phyloP scores from a whole-genome alignment of 2,797 vertebrate genomes.

The Sylvilagus floridanus region DNA sequence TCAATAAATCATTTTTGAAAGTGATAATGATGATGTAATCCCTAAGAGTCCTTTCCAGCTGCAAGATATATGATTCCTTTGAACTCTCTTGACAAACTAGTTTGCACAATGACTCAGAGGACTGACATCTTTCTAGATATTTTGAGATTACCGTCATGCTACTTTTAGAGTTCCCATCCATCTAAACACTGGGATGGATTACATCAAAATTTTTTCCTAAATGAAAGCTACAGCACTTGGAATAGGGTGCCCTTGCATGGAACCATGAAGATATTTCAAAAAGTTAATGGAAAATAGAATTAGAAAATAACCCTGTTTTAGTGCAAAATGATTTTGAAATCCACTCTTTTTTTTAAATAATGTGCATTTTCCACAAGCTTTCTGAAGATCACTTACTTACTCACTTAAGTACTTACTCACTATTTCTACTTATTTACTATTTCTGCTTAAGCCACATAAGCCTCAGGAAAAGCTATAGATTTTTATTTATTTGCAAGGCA shows the following conservation, averaged over 20 bases:
- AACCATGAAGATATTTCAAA: not conserved
- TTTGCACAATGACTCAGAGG: constrained; percentile 64
- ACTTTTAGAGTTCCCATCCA: constrained; percentile 32
- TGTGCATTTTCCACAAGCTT: too few relatives aligned
- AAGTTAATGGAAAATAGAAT: too few relatives aligned
- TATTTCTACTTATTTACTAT: too few relatives aligned
- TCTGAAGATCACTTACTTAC: not conserved
- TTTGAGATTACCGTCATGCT: constrained; percentile 48
- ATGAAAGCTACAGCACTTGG: not conserved
- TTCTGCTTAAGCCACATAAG: not conserved
- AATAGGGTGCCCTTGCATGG: not conserved
- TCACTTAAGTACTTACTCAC: not conserved
- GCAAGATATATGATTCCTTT: constrained; percentile 51
- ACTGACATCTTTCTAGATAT: constrained; percentile 65
- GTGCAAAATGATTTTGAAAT: too few relatives aligned
- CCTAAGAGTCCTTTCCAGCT: constrained; percentile 27
- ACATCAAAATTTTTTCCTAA: constrained; percentile 31
- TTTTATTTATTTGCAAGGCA: too few relatives aligned
- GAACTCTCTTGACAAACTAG: constrained; percentile 49
- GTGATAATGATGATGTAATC: constrained; percentile 45
- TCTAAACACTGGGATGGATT: constrained; percentile 32
- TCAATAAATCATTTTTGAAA: constrained; percentile 58
- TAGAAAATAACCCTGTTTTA: too few relatives aligned
- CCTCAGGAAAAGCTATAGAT: not conserved
- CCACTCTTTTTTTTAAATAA: too few relatives aligned